Percentiles rank a stretch among this genome's conserved stretches.
These are phyloP conservation scores for Herpetotheres cachinnans DNA, from an alignment of 2,113 vertebrate genomes.

Conservation along the genomic window DNA sequence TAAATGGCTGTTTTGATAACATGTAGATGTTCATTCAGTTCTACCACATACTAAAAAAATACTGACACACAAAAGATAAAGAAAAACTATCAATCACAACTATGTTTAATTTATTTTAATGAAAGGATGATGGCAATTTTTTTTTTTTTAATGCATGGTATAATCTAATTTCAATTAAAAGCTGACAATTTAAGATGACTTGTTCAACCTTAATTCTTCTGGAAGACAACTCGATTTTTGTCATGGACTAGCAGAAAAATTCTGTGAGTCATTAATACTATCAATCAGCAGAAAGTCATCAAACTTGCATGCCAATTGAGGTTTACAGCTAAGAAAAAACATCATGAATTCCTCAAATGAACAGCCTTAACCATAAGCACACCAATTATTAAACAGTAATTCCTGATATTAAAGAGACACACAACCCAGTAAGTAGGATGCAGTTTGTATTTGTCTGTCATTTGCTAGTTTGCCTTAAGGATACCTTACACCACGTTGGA, in stretches of 20 bases:
- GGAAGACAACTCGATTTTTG: not conserved
- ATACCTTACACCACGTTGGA: not conserved
- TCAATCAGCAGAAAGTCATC: not conserved
- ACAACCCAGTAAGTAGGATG: accelerated
- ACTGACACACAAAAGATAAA: not conserved
- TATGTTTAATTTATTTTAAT: not conserved
- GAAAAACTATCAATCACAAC: not conserved
- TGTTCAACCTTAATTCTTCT: not conserved
- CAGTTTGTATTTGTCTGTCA: not conserved
- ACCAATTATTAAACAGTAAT: not conserved
- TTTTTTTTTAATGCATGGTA: not conserved
- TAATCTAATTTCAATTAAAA: not conserved
- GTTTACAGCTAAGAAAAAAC: not conserved
- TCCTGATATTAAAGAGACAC: not conserved
- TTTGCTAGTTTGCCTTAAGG: not conserved
- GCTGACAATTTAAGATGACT: not conserved
- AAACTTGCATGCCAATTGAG: not conserved
- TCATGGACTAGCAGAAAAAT: not conserved
- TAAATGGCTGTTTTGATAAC: not conserved
- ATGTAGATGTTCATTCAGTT: not conserved
- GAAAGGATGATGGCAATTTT: not conserved
- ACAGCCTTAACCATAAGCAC: not conserved
- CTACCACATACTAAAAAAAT: not conserved
- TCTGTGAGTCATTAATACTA: not conserved
- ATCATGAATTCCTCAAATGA: not conserved